A percentile compares a stretch with the other conserved stretches of the same genome.
These are phyloP conservation scores for Crossaster papposus DNA, from an alignment of 53 echinoderm and acorn worm species.

Conservation along the genomic window DNA sequence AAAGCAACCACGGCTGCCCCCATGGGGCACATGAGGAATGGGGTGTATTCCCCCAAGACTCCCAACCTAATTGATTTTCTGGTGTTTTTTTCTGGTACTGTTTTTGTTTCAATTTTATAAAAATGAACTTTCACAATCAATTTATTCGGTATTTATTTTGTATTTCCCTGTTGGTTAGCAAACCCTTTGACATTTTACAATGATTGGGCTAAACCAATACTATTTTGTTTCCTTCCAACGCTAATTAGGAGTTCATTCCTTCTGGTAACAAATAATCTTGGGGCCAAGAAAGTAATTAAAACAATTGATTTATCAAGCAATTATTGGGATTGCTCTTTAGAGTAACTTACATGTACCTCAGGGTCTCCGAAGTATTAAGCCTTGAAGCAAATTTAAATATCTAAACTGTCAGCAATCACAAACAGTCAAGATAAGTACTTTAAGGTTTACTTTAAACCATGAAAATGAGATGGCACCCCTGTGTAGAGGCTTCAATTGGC, in stretches of 20 bases:
- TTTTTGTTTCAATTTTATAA: too few species aligned
- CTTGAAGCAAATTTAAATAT: neutral
- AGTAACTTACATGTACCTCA: neutral
- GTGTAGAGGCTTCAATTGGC: neutral
- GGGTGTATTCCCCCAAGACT: too few species aligned
- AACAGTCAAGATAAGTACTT: neutral
- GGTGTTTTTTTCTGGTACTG: too few species aligned
- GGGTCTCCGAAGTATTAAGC: neutral
- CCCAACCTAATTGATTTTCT: too few species aligned
- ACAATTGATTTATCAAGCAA: neutral
- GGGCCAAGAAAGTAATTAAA: neutral
- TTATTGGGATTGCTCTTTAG: neutral
- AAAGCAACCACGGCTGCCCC: too few species aligned
- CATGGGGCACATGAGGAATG: too few species aligned
- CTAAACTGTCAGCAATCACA: neutral
- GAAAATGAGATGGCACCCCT: neutral
- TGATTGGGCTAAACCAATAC: neutral
- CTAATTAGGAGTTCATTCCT: neutral
- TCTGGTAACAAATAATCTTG: neutral
- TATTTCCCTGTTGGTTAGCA: neutral
- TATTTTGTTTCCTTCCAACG: neutral
- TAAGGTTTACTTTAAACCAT: neutral
- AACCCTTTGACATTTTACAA: slow-evolving; percentile 1
- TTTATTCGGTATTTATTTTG: neutral
- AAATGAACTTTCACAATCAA: neutral